Percentiles rank a stretch among this genome's conserved stretches.
These are phyloP conservation scores for Psittacula cyanocephala DNA, from an alignment of 2,113 vertebrate genomes.

Conservation along the genomic window DNA sequence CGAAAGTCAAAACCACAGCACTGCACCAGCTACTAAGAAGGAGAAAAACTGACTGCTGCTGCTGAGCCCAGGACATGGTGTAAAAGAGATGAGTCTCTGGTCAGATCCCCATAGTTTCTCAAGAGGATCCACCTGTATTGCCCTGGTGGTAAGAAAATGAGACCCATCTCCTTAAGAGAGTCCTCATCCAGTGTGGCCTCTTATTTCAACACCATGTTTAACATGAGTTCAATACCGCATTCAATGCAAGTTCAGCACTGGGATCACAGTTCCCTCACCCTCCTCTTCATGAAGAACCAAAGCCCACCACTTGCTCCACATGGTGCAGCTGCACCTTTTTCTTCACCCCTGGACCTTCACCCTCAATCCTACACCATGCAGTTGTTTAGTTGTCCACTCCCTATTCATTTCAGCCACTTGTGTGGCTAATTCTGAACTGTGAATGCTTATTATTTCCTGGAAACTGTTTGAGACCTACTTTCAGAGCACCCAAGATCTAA, in stretches of 20 bases:
- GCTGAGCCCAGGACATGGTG: too few relatives aligned
- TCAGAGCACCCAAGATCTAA: not conserved
- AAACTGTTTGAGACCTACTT: not conserved
- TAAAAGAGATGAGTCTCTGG: not conserved
- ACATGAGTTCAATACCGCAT: not conserved
- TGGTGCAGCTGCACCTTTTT: not conserved
- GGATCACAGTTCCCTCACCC: not conserved
- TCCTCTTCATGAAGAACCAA: not conserved
- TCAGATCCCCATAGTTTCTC: not conserved
- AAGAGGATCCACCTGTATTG: not conserved
- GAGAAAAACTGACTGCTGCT: too few relatives aligned
- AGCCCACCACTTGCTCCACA: not conserved
- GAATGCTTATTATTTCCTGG: not conserved
- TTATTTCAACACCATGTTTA: accelerated
- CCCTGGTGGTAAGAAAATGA: not conserved
- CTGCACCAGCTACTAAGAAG: too few relatives aligned
- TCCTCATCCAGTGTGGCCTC: accelerated
- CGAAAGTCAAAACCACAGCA: too few relatives aligned
- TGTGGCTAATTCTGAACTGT: not conserved
- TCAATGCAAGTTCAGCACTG: not conserved
- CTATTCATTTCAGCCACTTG: not conserved
- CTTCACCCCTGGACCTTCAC: not conserved
- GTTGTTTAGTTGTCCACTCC: not conserved
- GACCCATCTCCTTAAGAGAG: not conserved
- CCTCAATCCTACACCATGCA: not conserved